Base-by-base conservation (phyloP, 2,113 vertebrate species). In the Microtus pennsylvanicus region DNA sequence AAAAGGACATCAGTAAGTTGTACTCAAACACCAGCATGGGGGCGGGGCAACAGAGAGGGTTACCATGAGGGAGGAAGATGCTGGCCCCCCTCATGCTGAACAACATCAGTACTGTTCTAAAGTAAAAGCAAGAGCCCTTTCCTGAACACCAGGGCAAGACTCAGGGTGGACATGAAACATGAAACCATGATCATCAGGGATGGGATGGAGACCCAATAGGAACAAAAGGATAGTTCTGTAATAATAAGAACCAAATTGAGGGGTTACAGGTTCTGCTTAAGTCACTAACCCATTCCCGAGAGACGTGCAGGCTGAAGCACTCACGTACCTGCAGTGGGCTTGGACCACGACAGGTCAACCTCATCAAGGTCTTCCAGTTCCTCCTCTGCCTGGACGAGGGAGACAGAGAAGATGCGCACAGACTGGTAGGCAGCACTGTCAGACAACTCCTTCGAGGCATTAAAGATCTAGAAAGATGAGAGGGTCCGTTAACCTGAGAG, bases 331-430 rank as follows among this genome's bases (percentile, higher is more conserved):
- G 98, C 45, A 0, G 98, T 98, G 0, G 99, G 99, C 70, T 98
- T 82, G 6, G 99, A 99, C 99, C 99, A 99, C 0, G 97, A 98
- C 96, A 99, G 87, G 2, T 98, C 94, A 2, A 99, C 93, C 1
- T 1, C 6, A 26, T 93, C 75, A 7, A 99, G 98, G 69, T 99
- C 99, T n/a, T 80, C 93, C 63, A 99, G 97, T 97, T 99, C 99
- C 5, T 81, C 22, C 0, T 78, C 0, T 1, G 99, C 99, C 33
- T 47, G 30, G 0, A 81, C 52, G 0, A 98, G 98, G 0, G 98
- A 97, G 0, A 94, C 98, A 0, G 99, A 98, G 7, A 99, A 99
- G 45, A 99, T 4, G 3, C 99, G 99, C 21, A 99, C 97, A 0
- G 99, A 77, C 30, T 99, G 98, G 94, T 99, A 99, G 26, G 91